Conservation (phyloP, 1,140 invertebrate species). For the Palaemon carinicauda region DNA sequence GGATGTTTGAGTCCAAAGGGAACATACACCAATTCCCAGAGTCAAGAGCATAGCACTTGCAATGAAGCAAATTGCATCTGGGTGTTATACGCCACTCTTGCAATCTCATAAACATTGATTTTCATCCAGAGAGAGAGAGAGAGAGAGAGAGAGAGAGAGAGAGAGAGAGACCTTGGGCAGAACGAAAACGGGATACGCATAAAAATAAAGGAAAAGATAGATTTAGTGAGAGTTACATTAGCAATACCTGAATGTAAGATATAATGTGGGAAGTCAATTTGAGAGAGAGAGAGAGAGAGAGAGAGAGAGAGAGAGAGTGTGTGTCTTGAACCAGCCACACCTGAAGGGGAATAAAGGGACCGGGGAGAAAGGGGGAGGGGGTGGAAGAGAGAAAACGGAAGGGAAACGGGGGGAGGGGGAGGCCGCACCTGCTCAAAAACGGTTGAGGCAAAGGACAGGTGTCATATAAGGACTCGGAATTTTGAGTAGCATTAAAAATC, state of each 20-base stretch:
- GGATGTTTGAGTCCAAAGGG: no score
- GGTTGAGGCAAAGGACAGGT: no score
- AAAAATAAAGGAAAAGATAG: background rate
- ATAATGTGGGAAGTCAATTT: no score
- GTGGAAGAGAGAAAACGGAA: background rate
- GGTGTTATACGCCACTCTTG: no score
- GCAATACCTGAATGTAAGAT: background rate
- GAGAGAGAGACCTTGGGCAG: background rate
- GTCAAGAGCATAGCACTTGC: background rate
- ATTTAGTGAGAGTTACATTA: no score
- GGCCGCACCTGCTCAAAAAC: no score
- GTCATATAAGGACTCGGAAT: no score
- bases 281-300: background rate
- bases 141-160: background rate
- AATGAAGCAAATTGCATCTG: background rate
- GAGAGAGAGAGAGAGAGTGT: background rate
- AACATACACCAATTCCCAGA: background rate
- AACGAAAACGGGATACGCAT: background rate
- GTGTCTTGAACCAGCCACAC: background rate
- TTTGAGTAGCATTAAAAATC: no score
- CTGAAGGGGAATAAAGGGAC: background rate
- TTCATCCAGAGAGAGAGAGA: background rate
- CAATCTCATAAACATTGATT: no score
- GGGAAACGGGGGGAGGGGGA: background rate
- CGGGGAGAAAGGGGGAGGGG: background rate